Evolutionary conservation across 2,888 invertebrate species (phyloP), one percentile per base, ranked within the genome.

Genomic region (Lobophora halterata): DNA sequence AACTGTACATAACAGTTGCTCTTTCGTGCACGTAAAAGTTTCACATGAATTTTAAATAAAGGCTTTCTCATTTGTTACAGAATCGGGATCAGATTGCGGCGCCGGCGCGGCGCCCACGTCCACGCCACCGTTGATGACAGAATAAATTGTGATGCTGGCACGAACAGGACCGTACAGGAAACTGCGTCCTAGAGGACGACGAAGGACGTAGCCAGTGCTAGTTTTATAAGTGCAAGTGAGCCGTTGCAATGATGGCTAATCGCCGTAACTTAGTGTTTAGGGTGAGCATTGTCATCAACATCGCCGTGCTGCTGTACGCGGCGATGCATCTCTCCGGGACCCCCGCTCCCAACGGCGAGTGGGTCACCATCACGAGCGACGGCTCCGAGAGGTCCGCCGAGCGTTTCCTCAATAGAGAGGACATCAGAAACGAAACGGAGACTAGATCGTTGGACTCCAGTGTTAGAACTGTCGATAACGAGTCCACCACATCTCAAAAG

Each of bases 251-350:
- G 83, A 64, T 85, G 76, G 76, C 71, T 50, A 85, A 80, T 58
- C 79, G 81, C 48, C 90, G 93, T 55, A 93, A 93, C 79, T 91
- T 93, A 88, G 86, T 93, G 78, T 89, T 93, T 71, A 89, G 92
- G 60, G 91, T 93, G 74, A 93, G 93, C 79, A 92, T 93, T 62
- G 89, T 93, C 44, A 90, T 93, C 56, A 93, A 93, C 71, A 89
- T 93, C 49, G 92, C 91, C 55, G 92, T 93, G 35, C 77, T 93
- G 39, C 75, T 93, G 46, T 93, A 93, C 75, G 91, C 92, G 51
- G 92, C 93, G 61, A 89, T 92, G 69, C 92, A 93, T 64, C 74
- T 80, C 39, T 81, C 88, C 9, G 77, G 79, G 21, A 81, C 54
- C 46, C 69, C 58, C 16, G 51, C 63, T 1, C 68, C 71, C 9